Evolutionary conservation across 2,113 vertebrate species (phyloP).

Genomic region (Rutilus rutilus): DNA sequence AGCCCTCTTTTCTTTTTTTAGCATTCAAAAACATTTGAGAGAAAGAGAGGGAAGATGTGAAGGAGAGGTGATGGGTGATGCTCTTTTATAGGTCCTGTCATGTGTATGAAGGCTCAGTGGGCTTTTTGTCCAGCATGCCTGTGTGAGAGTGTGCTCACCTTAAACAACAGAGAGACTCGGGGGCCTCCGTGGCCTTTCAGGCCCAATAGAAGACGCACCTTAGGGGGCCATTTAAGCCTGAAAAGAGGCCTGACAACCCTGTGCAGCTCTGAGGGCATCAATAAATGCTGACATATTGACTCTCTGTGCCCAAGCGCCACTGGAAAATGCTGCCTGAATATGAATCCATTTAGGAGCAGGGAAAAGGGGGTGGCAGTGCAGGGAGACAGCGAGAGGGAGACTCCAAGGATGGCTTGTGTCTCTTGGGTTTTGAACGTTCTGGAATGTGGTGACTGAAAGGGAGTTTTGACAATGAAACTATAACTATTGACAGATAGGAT

Average conservation of each 20-base stretch:
- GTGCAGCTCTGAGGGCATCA: slow-evolving; percentile 81
- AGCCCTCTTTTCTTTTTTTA: slow-evolving; percentile 59
- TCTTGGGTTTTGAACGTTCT: slow-evolving; percentile 52
- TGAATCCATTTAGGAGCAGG: slow-evolving; percentile 75
- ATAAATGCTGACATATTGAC: slow-evolving; percentile 83
- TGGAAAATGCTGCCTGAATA: slow-evolving; percentile 82
- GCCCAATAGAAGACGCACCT: slow-evolving; percentile 77
- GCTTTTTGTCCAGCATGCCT: slow-evolving; percentile 65
- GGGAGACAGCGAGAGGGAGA: slow-evolving; percentile 59
- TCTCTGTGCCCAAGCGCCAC: slow-evolving; percentile 76
- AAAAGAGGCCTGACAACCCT: slow-evolving; percentile 81
- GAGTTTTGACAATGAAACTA: slow-evolving; percentile 48
- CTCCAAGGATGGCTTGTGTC: slow-evolving; percentile 60
- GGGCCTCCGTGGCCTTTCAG: slow-evolving; percentile 73
- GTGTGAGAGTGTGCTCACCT: slow-evolving; percentile 79
- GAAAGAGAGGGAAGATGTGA: slow-evolving; percentile 54
- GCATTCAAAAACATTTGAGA: slow-evolving; percentile 53
- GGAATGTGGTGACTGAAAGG: slow-evolving; percentile 43
- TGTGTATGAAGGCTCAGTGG: slow-evolving; percentile 62
- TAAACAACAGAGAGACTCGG: slow-evolving; percentile 78
- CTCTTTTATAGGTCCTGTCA: slow-evolving; percentile 67
- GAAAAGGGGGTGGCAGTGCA: slow-evolving; percentile 70
- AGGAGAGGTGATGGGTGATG: slow-evolving; percentile 62
- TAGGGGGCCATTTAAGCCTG: slow-evolving; percentile 80
- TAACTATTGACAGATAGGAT: slow-evolving; percentile 29